These are phyloP conservation scores for Entomyzon cyanotis DNA, from an alignment of 2,113 vertebrate genomes.

Conservation along the genomic window DNA sequence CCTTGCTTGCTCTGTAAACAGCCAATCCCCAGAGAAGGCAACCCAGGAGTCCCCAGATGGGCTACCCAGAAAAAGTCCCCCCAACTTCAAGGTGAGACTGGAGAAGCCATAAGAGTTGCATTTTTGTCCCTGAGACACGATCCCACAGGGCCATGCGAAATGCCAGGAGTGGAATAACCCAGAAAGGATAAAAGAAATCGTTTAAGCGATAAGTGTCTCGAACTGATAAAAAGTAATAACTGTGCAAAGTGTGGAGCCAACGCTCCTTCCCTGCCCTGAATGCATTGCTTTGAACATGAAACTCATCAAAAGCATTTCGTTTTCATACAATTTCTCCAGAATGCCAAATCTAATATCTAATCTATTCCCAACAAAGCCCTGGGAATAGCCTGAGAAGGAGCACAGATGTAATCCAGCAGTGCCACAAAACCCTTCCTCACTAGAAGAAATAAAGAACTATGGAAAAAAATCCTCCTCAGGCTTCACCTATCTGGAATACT, in stretches of 20 bases:
- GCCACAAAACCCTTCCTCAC: neutral
- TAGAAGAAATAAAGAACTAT: neutral
- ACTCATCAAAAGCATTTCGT: conserved; percentile 10
- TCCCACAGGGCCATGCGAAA: neutral
- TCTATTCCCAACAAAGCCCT: neutral
- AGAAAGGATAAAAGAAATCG: neutral
- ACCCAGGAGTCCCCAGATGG: conserved; percentile 12
- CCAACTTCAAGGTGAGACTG: conserved; percentile 1
- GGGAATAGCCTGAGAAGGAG: neutral
- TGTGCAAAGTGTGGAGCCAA: neutral
- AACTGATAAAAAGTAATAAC: conserved; percentile 15
- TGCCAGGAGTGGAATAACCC: neutral
- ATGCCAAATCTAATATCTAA: neutral
- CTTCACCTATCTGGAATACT: neutral
- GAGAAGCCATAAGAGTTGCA: neutral
- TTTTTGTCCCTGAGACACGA: neutral
- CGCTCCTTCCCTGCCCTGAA: neutral
- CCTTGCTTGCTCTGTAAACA: conserved; percentile 55
- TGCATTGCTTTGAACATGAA: neutral
- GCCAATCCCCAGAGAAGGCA: neutral
- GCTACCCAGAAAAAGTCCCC: neutral
- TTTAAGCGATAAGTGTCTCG: neutral
- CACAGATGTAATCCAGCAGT: neutral
- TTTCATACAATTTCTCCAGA: neutral
- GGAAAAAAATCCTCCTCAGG: neutral